phyloP scores from a whole-genome alignment of 2,797 vertebrate species.

The Balearica regulorum region DNA sequence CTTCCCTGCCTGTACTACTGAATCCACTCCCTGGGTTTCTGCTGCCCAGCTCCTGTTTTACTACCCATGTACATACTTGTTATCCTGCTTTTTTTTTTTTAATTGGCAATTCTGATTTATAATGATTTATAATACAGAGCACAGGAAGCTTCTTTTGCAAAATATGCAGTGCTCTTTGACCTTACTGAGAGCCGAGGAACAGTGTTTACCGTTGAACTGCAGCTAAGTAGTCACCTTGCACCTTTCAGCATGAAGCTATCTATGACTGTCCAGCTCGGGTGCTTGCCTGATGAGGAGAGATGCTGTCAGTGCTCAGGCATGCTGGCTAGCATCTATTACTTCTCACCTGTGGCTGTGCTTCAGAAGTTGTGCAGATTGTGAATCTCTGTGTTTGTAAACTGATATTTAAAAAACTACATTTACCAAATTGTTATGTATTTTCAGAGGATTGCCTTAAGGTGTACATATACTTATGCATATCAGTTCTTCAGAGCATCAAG shows the following conservation, averaged over 20 bases:
- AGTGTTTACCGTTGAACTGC: neutral
- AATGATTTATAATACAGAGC: neutral
- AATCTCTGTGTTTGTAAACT: neutral
- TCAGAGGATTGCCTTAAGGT: neutral
- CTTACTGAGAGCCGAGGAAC: neutral
- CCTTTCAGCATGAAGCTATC: neutral
- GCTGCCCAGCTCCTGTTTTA: neutral
- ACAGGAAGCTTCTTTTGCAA: neutral
- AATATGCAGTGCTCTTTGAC: neutral
- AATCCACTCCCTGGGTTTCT: neutral
- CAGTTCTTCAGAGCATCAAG: neutral
- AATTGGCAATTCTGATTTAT: neutral
- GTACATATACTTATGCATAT: neutral
- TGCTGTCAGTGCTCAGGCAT: neutral
- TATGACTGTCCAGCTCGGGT: neutral
- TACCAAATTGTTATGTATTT: neutral
- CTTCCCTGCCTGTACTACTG: neutral
- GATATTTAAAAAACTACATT: neutral
- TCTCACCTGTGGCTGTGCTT: neutral
- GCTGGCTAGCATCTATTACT: neutral
- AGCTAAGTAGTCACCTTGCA: neutral
- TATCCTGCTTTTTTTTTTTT: neutral
- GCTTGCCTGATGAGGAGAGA: neutral
- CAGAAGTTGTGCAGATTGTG: neutral
- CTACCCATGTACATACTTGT: neutral